Percentiles rank a stretch among this genome's conserved stretches.
Conservation (phyloP, 2,797 vertebrate genomes). For the Cossypha niveicapilla region DNA sequence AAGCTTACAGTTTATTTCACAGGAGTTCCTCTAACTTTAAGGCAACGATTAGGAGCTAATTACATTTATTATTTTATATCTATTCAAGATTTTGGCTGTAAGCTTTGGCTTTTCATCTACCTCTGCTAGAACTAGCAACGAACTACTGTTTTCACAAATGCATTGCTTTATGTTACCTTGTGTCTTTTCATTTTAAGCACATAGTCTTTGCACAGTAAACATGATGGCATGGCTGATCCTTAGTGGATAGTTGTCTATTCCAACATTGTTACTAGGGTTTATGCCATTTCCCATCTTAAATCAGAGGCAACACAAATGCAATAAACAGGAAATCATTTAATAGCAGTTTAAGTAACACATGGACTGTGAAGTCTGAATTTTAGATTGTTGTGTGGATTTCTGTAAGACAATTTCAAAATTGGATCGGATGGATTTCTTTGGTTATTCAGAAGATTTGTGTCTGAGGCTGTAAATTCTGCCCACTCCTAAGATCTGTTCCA, state of each 20-base stretch:
- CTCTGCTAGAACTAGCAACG: not conserved
- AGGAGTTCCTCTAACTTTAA: not conserved
- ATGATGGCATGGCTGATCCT: rapidly evolving
- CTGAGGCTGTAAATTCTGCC: not conserved
- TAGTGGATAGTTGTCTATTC: not conserved
- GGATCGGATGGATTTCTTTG: not conserved
- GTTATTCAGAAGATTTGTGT: not conserved
- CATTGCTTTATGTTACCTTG: not conserved
- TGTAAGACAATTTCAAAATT: not conserved
- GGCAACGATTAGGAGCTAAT: not conserved
- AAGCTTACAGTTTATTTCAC: not conserved
- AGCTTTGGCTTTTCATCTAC: not conserved
- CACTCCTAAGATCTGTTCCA: not conserved
- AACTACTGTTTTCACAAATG: not conserved
- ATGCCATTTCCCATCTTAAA: not conserved
- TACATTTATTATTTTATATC: not conserved
- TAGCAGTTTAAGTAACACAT: not conserved
- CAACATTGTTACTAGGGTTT: not conserved
- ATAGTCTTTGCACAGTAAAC: not conserved
- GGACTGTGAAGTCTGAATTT: not conserved
- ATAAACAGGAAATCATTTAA: not conserved
- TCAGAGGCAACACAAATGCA: not conserved
- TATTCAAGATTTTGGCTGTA: not conserved
- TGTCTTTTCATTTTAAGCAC: not conserved
- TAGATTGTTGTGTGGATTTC: not conserved